Conservation (phyloP, 2,797 vertebrate species). For the Apodemus agrarius region DNA sequence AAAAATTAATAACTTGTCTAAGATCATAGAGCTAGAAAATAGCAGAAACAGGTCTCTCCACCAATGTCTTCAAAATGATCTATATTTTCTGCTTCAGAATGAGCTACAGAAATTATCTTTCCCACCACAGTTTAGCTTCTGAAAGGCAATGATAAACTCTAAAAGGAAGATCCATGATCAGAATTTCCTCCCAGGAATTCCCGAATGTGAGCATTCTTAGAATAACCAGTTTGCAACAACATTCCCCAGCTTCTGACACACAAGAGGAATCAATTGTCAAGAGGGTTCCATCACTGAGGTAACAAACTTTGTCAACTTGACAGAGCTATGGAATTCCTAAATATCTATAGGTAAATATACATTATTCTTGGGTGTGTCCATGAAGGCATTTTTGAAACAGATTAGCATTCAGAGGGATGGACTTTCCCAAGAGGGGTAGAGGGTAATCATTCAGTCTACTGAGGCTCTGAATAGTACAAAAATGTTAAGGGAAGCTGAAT, state of each 20-base stretch:
- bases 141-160: not conserved
- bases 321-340: not conserved
- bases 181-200: not conserved
- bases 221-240: not conserved
- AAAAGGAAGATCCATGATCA: not conserved
- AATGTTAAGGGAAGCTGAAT: not conserved
- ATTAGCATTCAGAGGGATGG: not conserved
- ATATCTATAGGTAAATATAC: not conserved
- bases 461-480: not conserved
- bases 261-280: not conserved
- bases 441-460: not conserved
- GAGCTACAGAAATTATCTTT: not conserved
- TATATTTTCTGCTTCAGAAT: not conserved
- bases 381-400: constrained; percentile 6
- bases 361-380: not conserved
- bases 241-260: not conserved
- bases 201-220: not conserved
- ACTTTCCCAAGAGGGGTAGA: not conserved
- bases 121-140: not conserved
- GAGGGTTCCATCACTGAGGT: not conserved
- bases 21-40: not conserved
- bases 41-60: not conserved
- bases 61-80: not conserved
- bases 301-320: not conserved
- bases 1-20: not conserved